These are phyloP conservation scores for Eutrigla gurnardus DNA, from an alignment of 2,797 vertebrate genomes.

Conservation along the genomic window DNA sequence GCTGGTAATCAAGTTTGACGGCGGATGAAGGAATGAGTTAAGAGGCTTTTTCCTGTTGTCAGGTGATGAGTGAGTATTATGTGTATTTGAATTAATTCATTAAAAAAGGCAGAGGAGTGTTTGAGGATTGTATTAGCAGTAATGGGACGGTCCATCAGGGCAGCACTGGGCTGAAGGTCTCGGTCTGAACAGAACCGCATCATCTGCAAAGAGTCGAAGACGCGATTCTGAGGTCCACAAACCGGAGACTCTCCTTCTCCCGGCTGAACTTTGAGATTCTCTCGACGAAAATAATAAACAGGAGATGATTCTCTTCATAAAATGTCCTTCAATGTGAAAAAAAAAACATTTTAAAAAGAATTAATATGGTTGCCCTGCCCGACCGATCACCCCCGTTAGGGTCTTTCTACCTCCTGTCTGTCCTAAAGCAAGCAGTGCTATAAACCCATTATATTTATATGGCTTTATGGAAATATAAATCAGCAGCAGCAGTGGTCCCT, in stretches of 20 bases:
- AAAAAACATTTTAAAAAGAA: slow-evolving; percentile 29
- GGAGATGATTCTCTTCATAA: too few relatives aligned
- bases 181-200: too few relatives aligned
- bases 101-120: background rate
- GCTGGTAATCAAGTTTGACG: slow-evolving; percentile 18
- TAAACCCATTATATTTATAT: slow-evolving; percentile 69
- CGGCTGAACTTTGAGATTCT: too few relatives aligned
- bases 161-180: too few relatives aligned
- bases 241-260: too few relatives aligned
- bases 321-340: too few relatives aligned
- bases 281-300: too few relatives aligned
- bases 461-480: slow-evolving; percentile 74
- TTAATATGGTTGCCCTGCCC: slow-evolving; percentile 1
- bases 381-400: too few relatives aligned
- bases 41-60: background rate
- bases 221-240: too few relatives aligned
- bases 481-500: slow-evolving; percentile 51
- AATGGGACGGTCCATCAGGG: background rate
- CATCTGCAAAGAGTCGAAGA: too few relatives aligned
- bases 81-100: slow-evolving; percentile 8
- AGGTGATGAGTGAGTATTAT: slow-evolving; percentile 4
- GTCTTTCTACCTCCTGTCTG: slow-evolving; percentile 43
- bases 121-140: background rate
- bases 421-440: slow-evolving; percentile 50
- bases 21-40: slow-evolving; percentile 13